A percentile compares a stretch with the other conserved stretches of the same genome.
These are phyloP conservation scores for Megalonaias nervosa DNA, from an alignment of 1,140 invertebrate genomes.

Conservation along the genomic window DNA sequence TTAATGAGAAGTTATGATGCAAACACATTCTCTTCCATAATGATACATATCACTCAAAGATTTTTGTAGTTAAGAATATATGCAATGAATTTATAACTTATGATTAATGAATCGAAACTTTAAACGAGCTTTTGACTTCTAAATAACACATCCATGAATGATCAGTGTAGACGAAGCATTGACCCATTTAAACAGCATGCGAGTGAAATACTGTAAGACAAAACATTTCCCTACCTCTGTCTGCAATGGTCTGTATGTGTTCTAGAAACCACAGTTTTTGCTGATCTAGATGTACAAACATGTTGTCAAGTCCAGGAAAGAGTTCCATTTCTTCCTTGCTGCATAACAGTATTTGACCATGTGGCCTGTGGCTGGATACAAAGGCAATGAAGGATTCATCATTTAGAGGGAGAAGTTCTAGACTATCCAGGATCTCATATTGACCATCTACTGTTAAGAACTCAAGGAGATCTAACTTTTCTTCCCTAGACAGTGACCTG, in stretches of 20 bases:
- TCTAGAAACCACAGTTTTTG: background rate
- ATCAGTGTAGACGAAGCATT: too few relatives aligned
- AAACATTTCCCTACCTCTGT: background rate
- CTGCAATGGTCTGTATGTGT: background rate
- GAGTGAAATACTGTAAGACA: too few relatives aligned
- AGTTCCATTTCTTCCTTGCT: background rate
- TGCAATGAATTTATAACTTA: too few relatives aligned
- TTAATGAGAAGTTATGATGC: too few relatives aligned
- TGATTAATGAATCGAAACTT: too few relatives aligned
- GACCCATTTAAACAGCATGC: background rate
- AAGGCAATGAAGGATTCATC: background rate
- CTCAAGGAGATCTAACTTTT: background rate
- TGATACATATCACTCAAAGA: too few relatives aligned
- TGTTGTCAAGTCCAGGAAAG: background rate
- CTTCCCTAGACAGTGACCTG: too few relatives aligned
- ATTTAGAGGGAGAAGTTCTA: background rate
- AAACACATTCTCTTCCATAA: too few relatives aligned
- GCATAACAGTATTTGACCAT: background rate
- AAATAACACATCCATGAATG: too few relatives aligned
- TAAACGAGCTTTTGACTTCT: too few relatives aligned
- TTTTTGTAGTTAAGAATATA: too few relatives aligned
- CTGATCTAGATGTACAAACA: constrained; percentile 4
- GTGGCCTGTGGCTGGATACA: background rate
- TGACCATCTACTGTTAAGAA: background rate
- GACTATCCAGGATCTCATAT: background rate